A percentile compares a stretch with the other conserved stretches of the same genome.
Conservation (phyloP, 2,888 invertebrate genomes). For the Scaeva pyrastri region DNA sequence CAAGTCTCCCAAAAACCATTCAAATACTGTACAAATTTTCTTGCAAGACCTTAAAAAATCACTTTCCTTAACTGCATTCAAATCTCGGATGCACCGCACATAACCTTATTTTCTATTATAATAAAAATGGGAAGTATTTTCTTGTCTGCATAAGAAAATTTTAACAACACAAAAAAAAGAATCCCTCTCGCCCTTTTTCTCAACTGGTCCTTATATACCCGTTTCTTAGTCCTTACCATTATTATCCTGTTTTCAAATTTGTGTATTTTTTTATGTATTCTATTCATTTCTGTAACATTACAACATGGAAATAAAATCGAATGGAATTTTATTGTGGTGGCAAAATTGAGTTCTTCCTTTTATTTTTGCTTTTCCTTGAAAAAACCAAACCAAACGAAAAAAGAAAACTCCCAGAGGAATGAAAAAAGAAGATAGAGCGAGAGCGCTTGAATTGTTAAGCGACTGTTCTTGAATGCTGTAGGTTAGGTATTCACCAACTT, state of each 20-base stretch:
- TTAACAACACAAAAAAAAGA: slow-evolving; percentile 13
- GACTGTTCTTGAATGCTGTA: slow-evolving; percentile 40
- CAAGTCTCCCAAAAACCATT: neutral
- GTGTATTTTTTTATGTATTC: slow-evolving; percentile 30
- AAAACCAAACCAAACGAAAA: neutral
- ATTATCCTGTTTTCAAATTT: slow-evolving; percentile 68
- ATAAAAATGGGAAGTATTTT: slow-evolving; percentile 15
- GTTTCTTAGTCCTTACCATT: slow-evolving; percentile 43
- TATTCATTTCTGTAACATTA: slow-evolving; percentile 61
- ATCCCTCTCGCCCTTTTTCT: slow-evolving; percentile 24
- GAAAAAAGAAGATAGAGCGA: no score
- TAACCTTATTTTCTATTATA: slow-evolving; percentile 39
- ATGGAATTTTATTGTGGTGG: slow-evolving; percentile 76
- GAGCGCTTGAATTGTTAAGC: slow-evolving; percentile 44
- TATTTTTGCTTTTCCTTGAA: neutral
- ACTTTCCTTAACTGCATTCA: slow-evolving; percentile 28
- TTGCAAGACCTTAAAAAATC: slow-evolving; percentile 38
- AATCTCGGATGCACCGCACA: slow-evolving; percentile 57
- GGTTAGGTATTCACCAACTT: slow-evolving; percentile 16
- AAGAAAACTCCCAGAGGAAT: neutral
- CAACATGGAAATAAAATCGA: slow-evolving; percentile 75
- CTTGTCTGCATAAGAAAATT: slow-evolving; percentile 14
- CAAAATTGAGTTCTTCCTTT: slow-evolving; percentile 69
- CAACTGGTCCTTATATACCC: slow-evolving; percentile 8
- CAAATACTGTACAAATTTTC: neutral